Evolutionary conservation across 2,113 vertebrate species (phyloP), one percentile per base, ranked within the genome.

Genomic region (Menidia beryllina): DNA sequence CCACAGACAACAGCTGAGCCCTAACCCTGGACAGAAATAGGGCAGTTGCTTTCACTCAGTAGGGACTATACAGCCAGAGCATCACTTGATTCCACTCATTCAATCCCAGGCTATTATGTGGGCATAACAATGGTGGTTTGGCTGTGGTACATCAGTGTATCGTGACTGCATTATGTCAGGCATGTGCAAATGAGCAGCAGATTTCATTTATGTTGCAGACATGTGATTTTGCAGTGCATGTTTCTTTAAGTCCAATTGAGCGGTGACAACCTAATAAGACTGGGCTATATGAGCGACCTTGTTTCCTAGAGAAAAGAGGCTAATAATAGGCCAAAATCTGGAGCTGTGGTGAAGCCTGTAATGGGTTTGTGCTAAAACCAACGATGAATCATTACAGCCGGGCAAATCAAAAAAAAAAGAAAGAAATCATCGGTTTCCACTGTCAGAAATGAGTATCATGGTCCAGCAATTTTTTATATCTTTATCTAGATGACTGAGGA

Each of bases 261-360:
- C 65, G 75, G 73, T 72, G 77, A 89, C 85, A 89, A 86, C 72
- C 81, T 81, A 89, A 91, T 88, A 82, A 88, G 74, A 91, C 82
- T 54, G 79, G 80, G 79, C 80, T 81, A 72, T 86, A 78, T 75
- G 77, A 90, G 77, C 87, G 91, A 90, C 91, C 90, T 90, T 92
- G 88, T 93, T 94, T 92, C 90, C 73, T 75, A 21, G 77, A 90
- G 83, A 88, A 86, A 89, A 78, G 64, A 38, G 68, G 72, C 85
- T 92, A 92, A 91, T 88, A 90, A 93, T 92, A 92, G 91, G 57
- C 67, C 75, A 77, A 86, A 87, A 90, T 88, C 83, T 88, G 79
- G 90, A 91, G 76, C 87, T 90, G 89, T 61, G 79, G 73, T 27
- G 65, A 70, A 63, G 83, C 66, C 82, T 78, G 86, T 86, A 74